These are phyloP conservation scores for Helleia helle DNA, from an alignment of 2,888 invertebrate genomes.

Conservation along the genomic window DNA sequence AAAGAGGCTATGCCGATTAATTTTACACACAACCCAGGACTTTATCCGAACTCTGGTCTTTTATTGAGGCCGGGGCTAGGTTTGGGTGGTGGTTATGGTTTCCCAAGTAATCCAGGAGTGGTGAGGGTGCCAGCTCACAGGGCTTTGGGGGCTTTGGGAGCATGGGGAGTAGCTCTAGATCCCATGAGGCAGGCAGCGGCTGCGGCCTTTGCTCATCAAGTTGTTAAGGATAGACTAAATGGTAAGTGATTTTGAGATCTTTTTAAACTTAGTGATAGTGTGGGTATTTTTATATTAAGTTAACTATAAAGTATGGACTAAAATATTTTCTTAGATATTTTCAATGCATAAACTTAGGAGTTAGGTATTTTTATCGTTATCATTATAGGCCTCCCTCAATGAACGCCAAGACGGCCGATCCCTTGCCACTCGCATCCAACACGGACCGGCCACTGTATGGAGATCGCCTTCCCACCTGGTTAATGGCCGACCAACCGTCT, in stretches of 20 bases:
- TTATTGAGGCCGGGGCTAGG: slow-evolving; percentile 59
- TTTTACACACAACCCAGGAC: slow-evolving; percentile 55
- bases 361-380: too few species aligned
- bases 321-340: too few species aligned
- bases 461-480: too few species aligned
- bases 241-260: slow-evolving; percentile 75
- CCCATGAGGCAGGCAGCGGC: slow-evolving; percentile 78
- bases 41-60: slow-evolving; percentile 54
- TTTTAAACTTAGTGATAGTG: too few species aligned
- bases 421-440: too few species aligned
- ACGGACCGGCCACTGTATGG: too few species aligned
- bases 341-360: too few species aligned
- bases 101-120: slow-evolving; percentile 81
- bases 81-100: slow-evolving; percentile 69
- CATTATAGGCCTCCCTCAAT: too few species aligned
- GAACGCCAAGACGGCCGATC: too few species aligned
- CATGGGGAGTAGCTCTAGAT: slow-evolving; percentile 76
- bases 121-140: slow-evolving; percentile 88
- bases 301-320: too few species aligned
- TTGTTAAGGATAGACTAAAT: slow-evolving; percentile 87
- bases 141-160: slow-evolving; percentile 65
- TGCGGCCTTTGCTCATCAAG: slow-evolving; percentile 85
- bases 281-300: too few species aligned
- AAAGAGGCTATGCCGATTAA: slow-evolving; percentile 56
- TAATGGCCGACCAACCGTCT: too few species aligned